These are phyloP conservation scores for Aspiorhynchus laticeps DNA, from an alignment of 2,113 vertebrate species.

Conservation along the genomic window DNA sequence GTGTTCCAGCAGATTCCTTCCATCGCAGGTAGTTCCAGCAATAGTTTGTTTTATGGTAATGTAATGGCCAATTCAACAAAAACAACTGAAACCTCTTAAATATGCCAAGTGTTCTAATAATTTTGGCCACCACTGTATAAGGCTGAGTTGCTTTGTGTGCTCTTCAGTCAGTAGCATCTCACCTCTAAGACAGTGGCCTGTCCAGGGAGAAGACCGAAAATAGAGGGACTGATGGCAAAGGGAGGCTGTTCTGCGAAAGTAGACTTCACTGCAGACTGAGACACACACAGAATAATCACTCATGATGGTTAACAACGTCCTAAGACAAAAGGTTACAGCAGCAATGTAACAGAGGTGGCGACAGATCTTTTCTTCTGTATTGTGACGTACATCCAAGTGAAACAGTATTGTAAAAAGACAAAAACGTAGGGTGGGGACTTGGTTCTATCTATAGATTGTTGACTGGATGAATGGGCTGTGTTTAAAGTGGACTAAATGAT, in stretches of 20 bases:
- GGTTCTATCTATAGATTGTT: neutral
- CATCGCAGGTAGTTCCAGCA: too few species aligned
- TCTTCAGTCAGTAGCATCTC: conserved; percentile 45
- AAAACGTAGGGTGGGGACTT: neutral
- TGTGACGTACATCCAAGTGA: neutral
- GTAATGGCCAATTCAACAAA: too few species aligned
- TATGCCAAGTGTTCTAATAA: too few species aligned
- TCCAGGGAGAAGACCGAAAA: conserved; percentile 83
- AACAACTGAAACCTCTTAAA: too few species aligned
- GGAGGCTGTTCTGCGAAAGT: conserved; percentile 82
- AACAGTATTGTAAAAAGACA: neutral
- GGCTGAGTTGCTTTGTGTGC: too few species aligned
- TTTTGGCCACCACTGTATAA: too few species aligned
- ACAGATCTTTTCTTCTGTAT: neutral
- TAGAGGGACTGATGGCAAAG: conserved; percentile 82
- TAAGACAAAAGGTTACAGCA: neutral
- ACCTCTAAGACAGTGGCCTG: conserved; percentile 82
- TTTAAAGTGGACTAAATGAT: neutral
- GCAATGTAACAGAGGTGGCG: neutral
- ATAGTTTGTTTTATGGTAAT: too few species aligned
- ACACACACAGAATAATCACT: neutral
- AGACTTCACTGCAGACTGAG: conserved; percentile 71
- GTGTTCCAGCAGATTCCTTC: too few species aligned
- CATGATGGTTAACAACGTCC: neutral
- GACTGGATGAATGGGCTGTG: neutral